phyloP scores from a whole-genome alignment of 2,113 vertebrate species.

The Chamaetylas fuelleborni region DNA sequence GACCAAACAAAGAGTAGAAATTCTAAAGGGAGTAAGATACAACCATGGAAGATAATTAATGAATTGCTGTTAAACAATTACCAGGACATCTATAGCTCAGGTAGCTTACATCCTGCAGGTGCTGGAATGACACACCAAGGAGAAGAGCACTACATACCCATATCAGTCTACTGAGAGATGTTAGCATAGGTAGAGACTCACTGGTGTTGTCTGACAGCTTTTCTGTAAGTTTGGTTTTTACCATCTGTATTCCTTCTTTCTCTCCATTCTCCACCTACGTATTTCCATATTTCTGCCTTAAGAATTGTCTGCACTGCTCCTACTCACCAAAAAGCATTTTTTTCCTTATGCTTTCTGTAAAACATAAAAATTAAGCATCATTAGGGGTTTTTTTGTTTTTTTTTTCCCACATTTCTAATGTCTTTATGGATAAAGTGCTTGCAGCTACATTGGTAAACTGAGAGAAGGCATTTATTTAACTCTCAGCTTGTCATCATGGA shows the following conservation, averaged over 20 bases:
- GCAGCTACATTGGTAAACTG: neutral
- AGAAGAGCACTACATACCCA: neutral
- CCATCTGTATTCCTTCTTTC: neutral
- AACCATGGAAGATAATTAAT: neutral
- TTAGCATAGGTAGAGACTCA: neutral
- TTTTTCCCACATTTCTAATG: neutral
- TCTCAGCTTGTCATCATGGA: slow-evolving; percentile 12
- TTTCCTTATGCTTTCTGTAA: neutral
- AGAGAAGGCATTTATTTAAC: neutral
- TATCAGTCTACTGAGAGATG: neutral
- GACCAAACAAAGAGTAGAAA: neutral
- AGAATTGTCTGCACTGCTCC: neutral
- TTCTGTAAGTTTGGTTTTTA: neutral
- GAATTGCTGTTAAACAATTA: neutral
- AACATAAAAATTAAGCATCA: neutral
- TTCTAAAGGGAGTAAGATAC: neutral
- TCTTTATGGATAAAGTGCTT: neutral
- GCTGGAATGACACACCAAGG: neutral
- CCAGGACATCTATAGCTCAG: neutral
- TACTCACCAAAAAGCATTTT: neutral
- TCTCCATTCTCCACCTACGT: neutral
- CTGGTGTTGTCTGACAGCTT: neutral
- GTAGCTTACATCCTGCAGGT: neutral
- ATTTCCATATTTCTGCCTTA: neutral
- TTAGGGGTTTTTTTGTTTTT: neutral